These are phyloP conservation scores for Cistogaster globosa DNA, from an alignment of 2,888 invertebrate genomes.

Conservation along the genomic window DNA sequence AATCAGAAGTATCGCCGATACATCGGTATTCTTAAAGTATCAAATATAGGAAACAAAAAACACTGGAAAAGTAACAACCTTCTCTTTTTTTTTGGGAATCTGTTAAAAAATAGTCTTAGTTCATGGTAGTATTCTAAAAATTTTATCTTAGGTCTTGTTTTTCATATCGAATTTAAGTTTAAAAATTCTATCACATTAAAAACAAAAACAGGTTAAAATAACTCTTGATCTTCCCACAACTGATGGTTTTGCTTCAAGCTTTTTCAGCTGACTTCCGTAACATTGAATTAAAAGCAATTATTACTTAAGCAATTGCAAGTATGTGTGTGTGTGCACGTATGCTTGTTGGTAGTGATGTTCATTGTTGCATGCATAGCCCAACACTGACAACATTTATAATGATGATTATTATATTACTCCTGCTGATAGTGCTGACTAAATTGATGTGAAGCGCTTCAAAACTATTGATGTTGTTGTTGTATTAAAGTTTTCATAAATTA, in stretches of 20 bases:
- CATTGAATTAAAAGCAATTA: constrained; percentile 59
- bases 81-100: too few species aligned
- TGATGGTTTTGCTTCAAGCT: constrained; percentile 24
- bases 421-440: constrained; percentile 1
- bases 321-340: constrained; percentile 5
- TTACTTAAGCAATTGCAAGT: constrained; percentile 41
- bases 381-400: constrained; percentile 10
- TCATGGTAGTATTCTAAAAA: too few species aligned
- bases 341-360: constrained; percentile 10
- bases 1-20: too few species aligned
- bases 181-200: constrained; percentile 3
- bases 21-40: too few species aligned
- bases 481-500: constrained; percentile 64
- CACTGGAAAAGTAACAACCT: too few species aligned
- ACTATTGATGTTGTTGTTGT: neutral
- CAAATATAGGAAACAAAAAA: too few species aligned
- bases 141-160: neutral
- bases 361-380: constrained; percentile 11
- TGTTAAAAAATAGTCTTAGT: too few species aligned
- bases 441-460: neutral
- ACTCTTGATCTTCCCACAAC: constrained; percentile 4
- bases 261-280: constrained; percentile 33
- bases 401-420: constrained; percentile 6
- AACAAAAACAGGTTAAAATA: constrained; percentile 36
- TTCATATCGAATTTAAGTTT: neutral